A percentile compares a stretch with the other conserved stretches of the same genome.
phyloP scores from a whole-genome alignment of 2,113 vertebrate species.

The Tyto alba region DNA sequence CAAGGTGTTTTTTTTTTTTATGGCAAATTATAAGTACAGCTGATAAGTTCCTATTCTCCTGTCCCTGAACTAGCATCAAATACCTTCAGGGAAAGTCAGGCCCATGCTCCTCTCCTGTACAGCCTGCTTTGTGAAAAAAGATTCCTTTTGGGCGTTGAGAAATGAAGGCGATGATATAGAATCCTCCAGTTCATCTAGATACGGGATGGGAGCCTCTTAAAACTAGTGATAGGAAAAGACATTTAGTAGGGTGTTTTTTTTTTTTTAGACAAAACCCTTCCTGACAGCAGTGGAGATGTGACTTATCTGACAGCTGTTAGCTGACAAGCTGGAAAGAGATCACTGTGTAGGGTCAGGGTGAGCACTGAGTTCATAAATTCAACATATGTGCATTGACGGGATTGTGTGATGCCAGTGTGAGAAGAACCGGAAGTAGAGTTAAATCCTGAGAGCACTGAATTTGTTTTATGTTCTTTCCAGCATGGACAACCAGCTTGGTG shows the following conservation, averaged over 20 bases:
- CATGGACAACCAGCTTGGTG: background rate
- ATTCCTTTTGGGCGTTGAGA: background rate
- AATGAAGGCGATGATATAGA: background rate
- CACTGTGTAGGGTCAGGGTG: background rate
- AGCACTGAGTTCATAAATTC: background rate
- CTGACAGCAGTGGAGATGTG: background rate
- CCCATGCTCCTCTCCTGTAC: background rate
- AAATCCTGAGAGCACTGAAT: background rate
- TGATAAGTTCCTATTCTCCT: background rate
- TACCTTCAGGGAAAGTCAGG: background rate
- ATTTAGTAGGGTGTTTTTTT: background rate
- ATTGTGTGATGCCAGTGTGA: background rate
- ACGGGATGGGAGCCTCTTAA: background rate
- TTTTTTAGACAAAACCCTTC: background rate
- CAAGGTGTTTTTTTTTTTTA: background rate
- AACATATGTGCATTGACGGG: accelerated
- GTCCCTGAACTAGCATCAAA: background rate
- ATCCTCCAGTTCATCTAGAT: background rate
- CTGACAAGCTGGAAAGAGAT: background rate
- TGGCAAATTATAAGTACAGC: background rate
- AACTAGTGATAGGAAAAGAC: too few species aligned
- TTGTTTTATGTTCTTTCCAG: background rate
- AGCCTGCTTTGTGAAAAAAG: background rate
- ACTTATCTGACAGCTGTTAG: background rate
- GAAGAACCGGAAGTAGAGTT: background rate